These are phyloP conservation scores for Drosophila cracens DNA, from an alignment of 2,888 invertebrate genomes.

Conservation along the genomic window DNA sequence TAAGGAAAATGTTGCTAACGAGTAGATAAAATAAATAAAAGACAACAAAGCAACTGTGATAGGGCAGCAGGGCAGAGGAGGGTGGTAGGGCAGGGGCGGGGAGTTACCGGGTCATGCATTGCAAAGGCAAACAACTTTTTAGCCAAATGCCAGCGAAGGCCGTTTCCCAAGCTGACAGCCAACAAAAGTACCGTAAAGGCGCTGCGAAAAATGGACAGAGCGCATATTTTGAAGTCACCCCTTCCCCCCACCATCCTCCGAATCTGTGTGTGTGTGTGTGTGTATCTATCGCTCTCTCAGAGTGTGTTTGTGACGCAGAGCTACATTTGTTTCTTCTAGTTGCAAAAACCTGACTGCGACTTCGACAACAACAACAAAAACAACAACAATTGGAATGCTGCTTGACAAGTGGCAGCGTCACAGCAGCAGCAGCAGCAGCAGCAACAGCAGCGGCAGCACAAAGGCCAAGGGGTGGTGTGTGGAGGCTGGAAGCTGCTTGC, in stretches of 20 bases:
- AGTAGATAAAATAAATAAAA: constrained; percentile 63
- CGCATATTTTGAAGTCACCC: constrained; percentile 32
- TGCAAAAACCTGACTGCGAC: constrained; percentile 55
- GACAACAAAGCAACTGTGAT: constrained; percentile 43
- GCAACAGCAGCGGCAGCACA: too few species aligned
- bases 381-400: constrained; percentile 68
- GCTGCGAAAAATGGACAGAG: constrained; percentile 41
- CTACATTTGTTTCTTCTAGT: constrained; percentile 56
- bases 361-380: constrained; percentile 24
- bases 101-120: constrained; percentile 27
- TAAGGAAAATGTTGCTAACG: constrained; percentile 60
- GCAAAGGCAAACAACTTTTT: constrained; percentile 69
- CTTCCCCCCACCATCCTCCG: neutral
- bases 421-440: constrained; percentile 22
- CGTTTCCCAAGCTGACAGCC: constrained; percentile 50
- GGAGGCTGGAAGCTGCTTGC: constrained; percentile 14
- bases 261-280: neutral
- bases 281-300: constrained; percentile 30
- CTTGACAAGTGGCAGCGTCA: constrained; percentile 71
- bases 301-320: constrained; percentile 33
- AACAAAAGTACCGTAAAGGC: constrained; percentile 70
- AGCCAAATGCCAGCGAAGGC: constrained; percentile 75
- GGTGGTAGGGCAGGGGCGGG: neutral
- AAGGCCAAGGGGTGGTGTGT: neutral
- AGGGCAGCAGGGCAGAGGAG: neutral